These are phyloP conservation scores for Macropodus opercularis DNA, from an alignment of 2,797 vertebrate genomes.

Conservation along the genomic window DNA sequence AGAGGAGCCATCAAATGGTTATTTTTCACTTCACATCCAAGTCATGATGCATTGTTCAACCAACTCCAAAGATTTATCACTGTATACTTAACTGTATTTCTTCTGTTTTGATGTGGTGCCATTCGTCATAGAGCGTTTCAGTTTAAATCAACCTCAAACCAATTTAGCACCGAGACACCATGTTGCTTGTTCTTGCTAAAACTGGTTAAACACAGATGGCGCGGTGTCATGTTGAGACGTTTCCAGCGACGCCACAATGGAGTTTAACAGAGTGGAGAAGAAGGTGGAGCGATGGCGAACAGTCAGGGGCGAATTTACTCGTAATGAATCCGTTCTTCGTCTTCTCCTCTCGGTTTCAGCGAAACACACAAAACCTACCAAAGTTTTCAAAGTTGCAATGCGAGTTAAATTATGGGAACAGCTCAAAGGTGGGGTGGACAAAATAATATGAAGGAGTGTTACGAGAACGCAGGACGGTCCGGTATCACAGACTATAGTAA, in stretches of 20 bases:
- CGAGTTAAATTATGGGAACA: neutral
- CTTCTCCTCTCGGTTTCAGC: conserved; percentile 4
- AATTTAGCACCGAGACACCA: conserved; percentile 39
- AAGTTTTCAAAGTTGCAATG: neutral
- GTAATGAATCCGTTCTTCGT: conserved; percentile 16
- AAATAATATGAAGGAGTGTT: neutral
- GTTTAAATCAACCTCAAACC: conserved; percentile 39
- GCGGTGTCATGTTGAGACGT: conserved; percentile 53
- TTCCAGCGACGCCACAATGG: conserved; percentile 43
- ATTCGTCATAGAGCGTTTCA: conserved; percentile 28
- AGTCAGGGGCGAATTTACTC: conserved; percentile 30
- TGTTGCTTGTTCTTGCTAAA: conserved; percentile 45
- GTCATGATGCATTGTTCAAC: neutral
- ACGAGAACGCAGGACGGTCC: neutral
- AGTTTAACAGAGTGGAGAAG: conserved; percentile 31
- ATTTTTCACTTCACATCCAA: neutral
- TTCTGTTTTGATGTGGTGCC: conserved; percentile 12
- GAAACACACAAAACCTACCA: neutral
- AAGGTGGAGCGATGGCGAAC: conserved; percentile 17
- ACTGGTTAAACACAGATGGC: conserved; percentile 62
- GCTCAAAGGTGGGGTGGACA: neutral
- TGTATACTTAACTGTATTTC: neutral
- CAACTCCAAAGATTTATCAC: neutral
- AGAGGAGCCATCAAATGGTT: too few species aligned
- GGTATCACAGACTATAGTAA: too few species aligned